These are phyloP conservation scores for Coreius guichenoti DNA, from an alignment of 2,797 vertebrate genomes.

Conservation along the genomic window DNA sequence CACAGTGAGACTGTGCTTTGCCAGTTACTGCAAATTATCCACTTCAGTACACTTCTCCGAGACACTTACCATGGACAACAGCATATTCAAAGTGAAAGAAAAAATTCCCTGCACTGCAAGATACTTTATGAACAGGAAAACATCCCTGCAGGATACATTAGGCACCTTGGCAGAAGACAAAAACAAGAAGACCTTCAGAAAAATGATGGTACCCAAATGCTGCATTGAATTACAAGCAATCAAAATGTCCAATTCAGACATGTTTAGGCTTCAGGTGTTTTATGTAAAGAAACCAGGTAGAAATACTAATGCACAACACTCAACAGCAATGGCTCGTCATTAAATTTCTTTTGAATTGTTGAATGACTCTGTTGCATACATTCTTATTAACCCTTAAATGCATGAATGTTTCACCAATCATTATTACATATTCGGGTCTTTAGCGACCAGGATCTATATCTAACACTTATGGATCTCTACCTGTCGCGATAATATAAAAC, in stretches of 20 bases:
- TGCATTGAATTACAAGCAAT: slow-evolving; percentile 22
- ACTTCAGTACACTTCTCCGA: slow-evolving; percentile 30
- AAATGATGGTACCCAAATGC: neutral
- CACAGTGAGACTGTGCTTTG: slow-evolving; percentile 17
- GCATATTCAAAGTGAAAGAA: slow-evolving; percentile 19
- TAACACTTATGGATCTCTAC: no score
- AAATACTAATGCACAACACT: neutral
- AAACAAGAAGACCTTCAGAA: slow-evolving; percentile 41
- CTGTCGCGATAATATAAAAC: no score
- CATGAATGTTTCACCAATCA: no score
- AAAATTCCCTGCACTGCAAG: neutral
- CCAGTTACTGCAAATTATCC: slow-evolving; percentile 38
- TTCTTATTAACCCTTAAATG: neutral
- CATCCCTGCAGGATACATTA: slow-evolving; percentile 20
- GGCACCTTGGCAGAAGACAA: slow-evolving; percentile 13
- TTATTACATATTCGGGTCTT: no score
- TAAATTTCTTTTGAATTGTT: neutral
- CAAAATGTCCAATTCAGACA: slow-evolving; percentile 10
- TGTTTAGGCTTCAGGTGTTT: neutral
- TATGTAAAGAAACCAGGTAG: neutral
- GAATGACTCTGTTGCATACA: neutral
- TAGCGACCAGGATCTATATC: no score
- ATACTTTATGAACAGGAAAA: slow-evolving; percentile 5
- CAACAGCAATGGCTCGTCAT: neutral
- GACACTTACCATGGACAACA: slow-evolving; percentile 20